Evolutionary conservation across 2,797 vertebrate genomes (phyloP), one percentile per base, ranked within the genome.

Genomic region (Threskiornis aethiopicus): DNA sequence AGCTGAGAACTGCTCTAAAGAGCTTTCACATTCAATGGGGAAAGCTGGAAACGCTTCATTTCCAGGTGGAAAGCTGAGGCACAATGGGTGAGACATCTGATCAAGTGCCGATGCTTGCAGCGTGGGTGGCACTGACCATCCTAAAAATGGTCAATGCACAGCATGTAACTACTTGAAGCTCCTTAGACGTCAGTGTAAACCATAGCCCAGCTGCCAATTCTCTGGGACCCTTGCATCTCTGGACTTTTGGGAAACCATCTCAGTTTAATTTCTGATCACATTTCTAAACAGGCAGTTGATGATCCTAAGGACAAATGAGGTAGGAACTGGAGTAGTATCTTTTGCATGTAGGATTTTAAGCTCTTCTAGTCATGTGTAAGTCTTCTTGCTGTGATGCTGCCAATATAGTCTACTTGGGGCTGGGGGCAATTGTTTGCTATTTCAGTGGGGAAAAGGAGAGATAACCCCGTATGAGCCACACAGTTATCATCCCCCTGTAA

Each of bases 401-500:
- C 54, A 51, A 9, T 1, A 0, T 11, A 55, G 18, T 11, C 9
- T 55, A 10, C 9, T 13, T 75, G 41, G 11, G 7, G 7, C 14
- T 84, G 20, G 26, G 18, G 16, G 8, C 3, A 65, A 5, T n/a
- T 49, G 5, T 37, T 67, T 51, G 0, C 2, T 41, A 6, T 64
- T 90, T 66, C 35, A 39, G 10, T 21, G 21, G 14, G 18, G 14
- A 15, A 66, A 67, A 47, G 4, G 22, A 54, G 5, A 62, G 14
- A 28, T 15, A 76, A 69, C 16, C 35, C 16, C 22, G 13, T 29
- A 57, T 17, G 6, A 37, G 6, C 7, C 17, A 35, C 6, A 26
- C 1, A 35, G 4, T 62, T 67, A 52, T 2, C 3, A 7, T 33
- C 3, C 4, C 3, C 5, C 8, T 37, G 6, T 26, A 78, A 58